These are phyloP conservation scores for Zeuzera pyrina DNA, from an alignment of 2,888 invertebrate genomes.

Conservation along the genomic window DNA sequence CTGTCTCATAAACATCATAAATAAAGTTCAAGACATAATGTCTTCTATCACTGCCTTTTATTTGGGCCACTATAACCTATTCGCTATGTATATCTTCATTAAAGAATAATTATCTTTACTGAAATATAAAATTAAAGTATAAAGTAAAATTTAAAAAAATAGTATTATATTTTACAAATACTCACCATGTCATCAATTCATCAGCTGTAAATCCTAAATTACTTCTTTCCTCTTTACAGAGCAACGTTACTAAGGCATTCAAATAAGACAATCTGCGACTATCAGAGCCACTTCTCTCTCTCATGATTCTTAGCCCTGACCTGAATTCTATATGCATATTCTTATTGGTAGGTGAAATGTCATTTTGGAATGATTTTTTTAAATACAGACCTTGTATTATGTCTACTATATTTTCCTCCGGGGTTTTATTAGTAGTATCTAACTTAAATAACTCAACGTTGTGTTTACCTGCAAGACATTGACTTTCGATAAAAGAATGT, in stretches of 20 bases:
- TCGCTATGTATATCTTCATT: too few species aligned
- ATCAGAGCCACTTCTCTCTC: constrained; percentile 78
- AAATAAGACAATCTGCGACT: constrained; percentile 87
- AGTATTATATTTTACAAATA: constrained; percentile 1
- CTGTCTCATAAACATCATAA: too few species aligned
- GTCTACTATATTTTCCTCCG: constrained; percentile 76
- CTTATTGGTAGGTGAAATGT: constrained; percentile 53
- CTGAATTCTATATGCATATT: constrained; percentile 58
- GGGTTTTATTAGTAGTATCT: constrained; percentile 71
- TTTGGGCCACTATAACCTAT: too few species aligned
- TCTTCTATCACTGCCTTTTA: too few species aligned
- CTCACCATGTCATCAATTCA: constrained; percentile 78
- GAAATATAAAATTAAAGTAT: too few species aligned
- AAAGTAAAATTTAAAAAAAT: not conserved
- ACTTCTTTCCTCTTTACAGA: constrained; percentile 75
- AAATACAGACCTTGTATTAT: constrained; percentile 75
- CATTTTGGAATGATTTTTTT: constrained; percentile 49
- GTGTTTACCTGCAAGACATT: constrained; percentile 58
- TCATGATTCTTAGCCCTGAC: constrained; percentile 53
- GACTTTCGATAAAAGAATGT: not conserved
- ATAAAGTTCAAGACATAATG: too few species aligned
- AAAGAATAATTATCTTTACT: too few species aligned
- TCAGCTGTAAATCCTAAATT: constrained; percentile 82
- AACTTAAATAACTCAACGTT: constrained; percentile 78
- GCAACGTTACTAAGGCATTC: constrained; percentile 89